Conservation (phyloP, 2,113 vertebrate species). For the Daboia siamensis region DNA sequence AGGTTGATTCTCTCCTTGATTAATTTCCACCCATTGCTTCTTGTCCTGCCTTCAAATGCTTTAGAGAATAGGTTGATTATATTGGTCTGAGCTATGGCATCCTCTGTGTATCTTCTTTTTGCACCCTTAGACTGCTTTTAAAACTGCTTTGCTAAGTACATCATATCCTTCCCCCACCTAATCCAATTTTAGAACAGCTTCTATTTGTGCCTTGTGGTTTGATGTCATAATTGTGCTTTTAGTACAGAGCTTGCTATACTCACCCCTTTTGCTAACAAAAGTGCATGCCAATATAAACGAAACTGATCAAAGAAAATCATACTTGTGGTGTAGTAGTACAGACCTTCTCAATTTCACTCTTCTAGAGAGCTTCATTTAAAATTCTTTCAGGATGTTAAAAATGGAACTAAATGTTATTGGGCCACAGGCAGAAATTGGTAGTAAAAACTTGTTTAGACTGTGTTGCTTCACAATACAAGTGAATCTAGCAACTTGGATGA, state of each 20-base stretch:
- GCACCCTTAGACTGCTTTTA: background rate
- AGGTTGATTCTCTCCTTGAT: background rate
- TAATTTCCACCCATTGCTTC: background rate
- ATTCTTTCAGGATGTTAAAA: background rate
- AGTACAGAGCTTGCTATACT: conserved; percentile 3
- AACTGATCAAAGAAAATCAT: conserved; percentile 24
- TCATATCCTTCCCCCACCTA: background rate
- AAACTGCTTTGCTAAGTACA: background rate
- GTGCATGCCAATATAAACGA: conserved; percentile 3
- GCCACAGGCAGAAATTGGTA: background rate
- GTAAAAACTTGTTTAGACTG: background rate
- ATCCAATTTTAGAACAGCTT: conserved; percentile 13
- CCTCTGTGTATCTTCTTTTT: background rate
- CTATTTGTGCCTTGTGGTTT: conserved; percentile 9
- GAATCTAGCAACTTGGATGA: background rate
- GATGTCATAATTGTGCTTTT: conserved; percentile 15
- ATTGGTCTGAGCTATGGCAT: background rate
- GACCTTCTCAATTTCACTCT: background rate
- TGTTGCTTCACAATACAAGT: background rate
- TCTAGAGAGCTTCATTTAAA: background rate
- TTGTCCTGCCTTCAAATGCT: background rate
- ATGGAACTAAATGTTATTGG: background rate
- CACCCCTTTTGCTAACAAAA: conserved; percentile 13
- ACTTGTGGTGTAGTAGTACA: conserved; percentile 1
- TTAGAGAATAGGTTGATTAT: background rate